Conservation (phyloP, 2,888 invertebrate species). For the Fabriciana adippe region DNA sequence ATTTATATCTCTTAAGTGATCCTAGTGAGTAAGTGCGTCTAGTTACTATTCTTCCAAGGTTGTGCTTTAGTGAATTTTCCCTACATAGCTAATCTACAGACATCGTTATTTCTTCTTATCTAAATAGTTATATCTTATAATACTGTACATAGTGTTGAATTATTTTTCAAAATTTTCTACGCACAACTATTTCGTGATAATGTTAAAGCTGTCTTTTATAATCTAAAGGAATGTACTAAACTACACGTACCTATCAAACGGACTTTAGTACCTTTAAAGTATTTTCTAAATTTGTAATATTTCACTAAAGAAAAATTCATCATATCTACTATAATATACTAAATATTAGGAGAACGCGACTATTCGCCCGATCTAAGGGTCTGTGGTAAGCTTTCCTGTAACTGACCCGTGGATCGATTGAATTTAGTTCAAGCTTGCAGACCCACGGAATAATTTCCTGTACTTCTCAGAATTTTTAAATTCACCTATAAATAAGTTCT, state of each 20-base stretch:
- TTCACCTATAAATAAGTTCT: too few relatives aligned
- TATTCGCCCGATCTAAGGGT: too few relatives aligned
- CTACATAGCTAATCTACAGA: conserved; percentile 47
- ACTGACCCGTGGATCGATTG: too few relatives aligned
- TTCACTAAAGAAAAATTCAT: not conserved
- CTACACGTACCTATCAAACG: conserved; percentile 46
- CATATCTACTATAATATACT: not conserved
- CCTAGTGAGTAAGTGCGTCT: conserved; percentile 76
- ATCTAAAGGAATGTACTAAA: conserved; percentile 50
- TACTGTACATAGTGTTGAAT: conserved; percentile 63
- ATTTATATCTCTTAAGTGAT: conserved; percentile 72
- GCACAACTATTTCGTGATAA: conserved; percentile 78
- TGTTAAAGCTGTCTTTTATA: conserved; percentile 51
- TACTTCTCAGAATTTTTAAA: too few relatives aligned
- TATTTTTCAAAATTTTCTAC: conserved; percentile 69
- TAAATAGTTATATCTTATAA: conserved; percentile 48
- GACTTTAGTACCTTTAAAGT: conserved; percentile 1
- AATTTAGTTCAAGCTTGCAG: too few relatives aligned
- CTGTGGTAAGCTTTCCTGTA: too few relatives aligned
- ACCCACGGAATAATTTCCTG: too few relatives aligned
- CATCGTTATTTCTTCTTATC: conserved; percentile 50
- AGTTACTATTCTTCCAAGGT: conserved; percentile 82
- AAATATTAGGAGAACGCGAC: too few relatives aligned
- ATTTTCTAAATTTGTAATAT: conserved; percentile 1
- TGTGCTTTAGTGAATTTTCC: conserved; percentile 80